phyloP scores from a whole-genome alignment of 2,888 invertebrate species.

The Onchidella celtica region DNA sequence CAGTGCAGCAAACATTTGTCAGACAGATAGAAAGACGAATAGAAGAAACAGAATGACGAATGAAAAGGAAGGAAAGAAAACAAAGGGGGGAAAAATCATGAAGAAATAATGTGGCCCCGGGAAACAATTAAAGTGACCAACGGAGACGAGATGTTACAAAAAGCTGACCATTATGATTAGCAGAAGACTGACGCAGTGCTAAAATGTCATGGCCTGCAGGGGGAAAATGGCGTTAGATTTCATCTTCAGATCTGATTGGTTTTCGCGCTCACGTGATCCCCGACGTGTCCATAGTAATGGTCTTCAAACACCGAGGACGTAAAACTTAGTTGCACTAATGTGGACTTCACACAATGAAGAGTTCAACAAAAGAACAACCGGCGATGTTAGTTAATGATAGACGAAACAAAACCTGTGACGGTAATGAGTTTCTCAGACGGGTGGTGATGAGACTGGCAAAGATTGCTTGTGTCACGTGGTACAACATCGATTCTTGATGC shows the following conservation, averaged over 20 bases:
- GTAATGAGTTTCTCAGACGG: slow-evolving; percentile 16
- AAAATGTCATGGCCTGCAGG: no score
- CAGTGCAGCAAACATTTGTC: no score
- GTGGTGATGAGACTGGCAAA: neutral
- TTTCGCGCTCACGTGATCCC: slow-evolving; percentile 38
- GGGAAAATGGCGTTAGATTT: slow-evolving; percentile 33
- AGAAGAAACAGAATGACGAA: no score
- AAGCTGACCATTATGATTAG: no score
- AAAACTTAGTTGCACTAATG: slow-evolving; percentile 6
- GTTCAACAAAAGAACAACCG: neutral
- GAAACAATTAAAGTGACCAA: no score
- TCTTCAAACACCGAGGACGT: slow-evolving; percentile 4
- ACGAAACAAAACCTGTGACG: neutral
- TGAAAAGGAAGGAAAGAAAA: no score
- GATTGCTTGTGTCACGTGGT: neutral
- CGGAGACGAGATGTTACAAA: no score
- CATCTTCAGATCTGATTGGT: slow-evolving; percentile 48
- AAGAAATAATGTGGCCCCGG: no score
- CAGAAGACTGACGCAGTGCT: no score
- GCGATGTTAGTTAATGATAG: neutral
- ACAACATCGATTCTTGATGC: neutral
- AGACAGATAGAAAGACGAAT: no score
- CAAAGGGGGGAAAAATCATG: no score
- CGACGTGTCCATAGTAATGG: neutral
- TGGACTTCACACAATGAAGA: neutral